These are phyloP conservation scores for Canis aureus DNA, from an alignment of 2,113 vertebrate species.

Conservation along the genomic window DNA sequence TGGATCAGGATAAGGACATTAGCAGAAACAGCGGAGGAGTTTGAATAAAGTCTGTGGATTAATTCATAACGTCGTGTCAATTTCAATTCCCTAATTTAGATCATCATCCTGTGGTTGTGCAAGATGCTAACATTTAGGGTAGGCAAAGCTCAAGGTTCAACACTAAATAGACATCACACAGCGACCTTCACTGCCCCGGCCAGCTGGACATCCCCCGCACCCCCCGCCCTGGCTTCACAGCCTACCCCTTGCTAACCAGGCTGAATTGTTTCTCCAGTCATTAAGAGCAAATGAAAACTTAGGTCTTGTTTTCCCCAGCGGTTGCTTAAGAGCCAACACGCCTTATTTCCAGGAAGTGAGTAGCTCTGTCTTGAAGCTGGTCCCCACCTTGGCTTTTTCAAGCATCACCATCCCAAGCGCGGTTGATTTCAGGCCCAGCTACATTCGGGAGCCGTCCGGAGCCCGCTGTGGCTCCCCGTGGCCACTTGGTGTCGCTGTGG, in stretches of 20 bases:
- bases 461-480: neutral
- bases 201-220: too few relatives aligned
- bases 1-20: neutral
- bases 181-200: neutral
- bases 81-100: neutral
- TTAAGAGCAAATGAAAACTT: neutral
- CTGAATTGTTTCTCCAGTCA: neutral
- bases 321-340: neutral
- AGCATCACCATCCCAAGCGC: neutral
- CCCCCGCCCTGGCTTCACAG: accelerated
- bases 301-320: neutral
- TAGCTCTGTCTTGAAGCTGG: neutral
- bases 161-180: neutral
- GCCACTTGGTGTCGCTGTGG: slow-evolving; percentile 73
- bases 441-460: accelerated
- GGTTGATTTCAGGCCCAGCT: neutral
- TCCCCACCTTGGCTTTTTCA: neutral
- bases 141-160: neutral
- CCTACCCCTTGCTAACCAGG: neutral
- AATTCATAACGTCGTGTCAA: neutral
- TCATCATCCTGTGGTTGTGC: neutral
- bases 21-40: neutral
- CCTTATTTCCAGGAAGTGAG: neutral
- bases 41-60: neutral
- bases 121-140: neutral